phyloP scores from a whole-genome alignment of 2,113 vertebrate genomes.

The Pandion haliaetus region DNA sequence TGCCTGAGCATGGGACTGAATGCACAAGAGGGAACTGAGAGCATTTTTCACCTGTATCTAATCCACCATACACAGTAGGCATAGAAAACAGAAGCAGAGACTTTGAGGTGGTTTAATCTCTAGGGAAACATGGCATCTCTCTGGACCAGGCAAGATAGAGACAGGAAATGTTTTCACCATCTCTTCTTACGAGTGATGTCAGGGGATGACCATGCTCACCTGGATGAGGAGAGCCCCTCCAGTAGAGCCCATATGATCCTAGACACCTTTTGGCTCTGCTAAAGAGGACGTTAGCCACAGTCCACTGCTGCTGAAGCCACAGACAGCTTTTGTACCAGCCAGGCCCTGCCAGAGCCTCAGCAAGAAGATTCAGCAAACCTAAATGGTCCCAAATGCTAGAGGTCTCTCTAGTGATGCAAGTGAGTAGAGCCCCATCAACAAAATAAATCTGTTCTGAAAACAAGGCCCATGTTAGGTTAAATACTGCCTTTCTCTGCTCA shows the following conservation, averaged over 20 bases:
- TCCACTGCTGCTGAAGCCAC: neutral
- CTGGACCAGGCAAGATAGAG: neutral
- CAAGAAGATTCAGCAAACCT: neutral
- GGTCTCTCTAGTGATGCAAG: neutral
- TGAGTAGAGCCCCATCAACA: neutral
- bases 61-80: neutral
- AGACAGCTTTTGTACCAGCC: neutral
- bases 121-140: neutral
- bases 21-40: neutral
- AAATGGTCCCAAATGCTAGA: neutral
- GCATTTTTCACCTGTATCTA: neutral
- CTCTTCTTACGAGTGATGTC: neutral
- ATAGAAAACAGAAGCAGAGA: neutral
- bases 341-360: neutral
- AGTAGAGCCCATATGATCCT: neutral
- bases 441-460: neutral
- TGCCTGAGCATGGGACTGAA: slow-evolving; percentile 31
- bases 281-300: neutral
- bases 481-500: neutral
- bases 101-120: neutral
- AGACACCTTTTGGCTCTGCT: neutral
- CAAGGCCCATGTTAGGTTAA: neutral
- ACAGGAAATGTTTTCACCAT: neutral
- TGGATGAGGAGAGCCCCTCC: neutral
- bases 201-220: neutral